Evolutionary conservation across 2,888 invertebrate species (phyloP).

Genomic region (Sepioteuthis lessoniana): DNA sequence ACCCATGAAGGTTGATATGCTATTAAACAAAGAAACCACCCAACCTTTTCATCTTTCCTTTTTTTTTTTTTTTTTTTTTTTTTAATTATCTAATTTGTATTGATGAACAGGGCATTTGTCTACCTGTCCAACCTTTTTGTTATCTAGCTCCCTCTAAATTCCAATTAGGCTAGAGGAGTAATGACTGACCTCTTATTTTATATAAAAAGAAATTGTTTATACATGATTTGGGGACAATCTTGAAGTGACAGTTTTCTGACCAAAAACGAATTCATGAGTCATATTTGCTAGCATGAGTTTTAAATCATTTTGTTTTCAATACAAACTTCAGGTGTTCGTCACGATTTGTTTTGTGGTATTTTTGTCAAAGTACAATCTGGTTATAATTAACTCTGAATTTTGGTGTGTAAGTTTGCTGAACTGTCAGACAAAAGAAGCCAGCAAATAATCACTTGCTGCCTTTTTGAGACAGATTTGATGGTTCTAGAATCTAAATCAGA

Average conservation of each 20-base stretch:
- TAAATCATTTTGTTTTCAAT: not conserved
- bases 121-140: too few species aligned
- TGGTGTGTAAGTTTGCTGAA: not conserved
- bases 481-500: too few species aligned
- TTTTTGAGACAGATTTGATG: not conserved
- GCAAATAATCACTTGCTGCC: not conserved
- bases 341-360: not conserved
- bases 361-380: not conserved
- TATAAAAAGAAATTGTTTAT: too few species aligned
- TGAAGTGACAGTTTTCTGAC: not conserved
- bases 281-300: not conserved
- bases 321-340: not conserved
- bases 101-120: too few species aligned
- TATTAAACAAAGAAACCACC: too few species aligned
- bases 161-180: too few species aligned
- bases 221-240: not conserved
- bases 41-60: too few species aligned
- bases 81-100: too few species aligned
- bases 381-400: not conserved
- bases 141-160: too few species aligned
- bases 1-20: too few species aligned
- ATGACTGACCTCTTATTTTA: too few species aligned
- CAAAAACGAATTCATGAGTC: not conserved
- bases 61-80: too few species aligned
- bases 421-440: not conserved